Base-by-base conservation (phyloP, 2,888 invertebrate genomes). In the Tetragnatha montana region DNA sequence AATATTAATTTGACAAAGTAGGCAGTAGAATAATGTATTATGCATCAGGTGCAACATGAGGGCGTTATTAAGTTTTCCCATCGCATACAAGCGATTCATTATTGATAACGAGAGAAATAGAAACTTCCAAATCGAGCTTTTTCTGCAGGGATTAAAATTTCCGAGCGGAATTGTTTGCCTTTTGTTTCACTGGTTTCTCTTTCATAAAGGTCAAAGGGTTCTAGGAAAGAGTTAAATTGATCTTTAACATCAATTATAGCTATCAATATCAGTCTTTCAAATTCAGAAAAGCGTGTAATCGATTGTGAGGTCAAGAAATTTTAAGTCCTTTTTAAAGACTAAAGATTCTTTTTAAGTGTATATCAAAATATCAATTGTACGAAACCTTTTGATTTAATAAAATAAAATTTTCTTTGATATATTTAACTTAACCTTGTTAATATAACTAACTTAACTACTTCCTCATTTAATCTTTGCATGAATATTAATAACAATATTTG, bases 1-100 rank as follows among this genome's bases (percentile, higher is more conserved):
- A 78, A 60, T 78, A 78, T 60, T 78, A 21, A 78, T 78, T 60
- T 60, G 78, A 60, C 60, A 22, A 78, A 78, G 51, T 78, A 68
- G 60, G 60, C 17, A 78, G 78, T 12, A 22, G 68, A 78, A 21
- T 14, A 60, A 78, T 60, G 78, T 60, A 60, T 60, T 60, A 60
- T 60, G 60, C 78, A 78, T 78, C 47, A 19, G 22, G 60, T 21
- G 60, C 21, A 21, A 60, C 22, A 60, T 60, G 51, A 10, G 21
- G 8, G 47, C 35, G 60, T 22, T 60, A 60, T 51, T 78, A 21
- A 76, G 17, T 21, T 76, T 50, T 50, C 19, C 76, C 8, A 50
- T 19, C 21, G 60, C 78, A 78, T 60, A 60, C 68, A 60, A 21
- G 51, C 22, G 35, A 49, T 47, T 78, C 60, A 78, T 78, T 78